Evolutionary conservation across 1,140 invertebrate genomes (phyloP), one percentile per base, ranked within the genome.

Genomic region (Brachystomella parvula): DNA sequence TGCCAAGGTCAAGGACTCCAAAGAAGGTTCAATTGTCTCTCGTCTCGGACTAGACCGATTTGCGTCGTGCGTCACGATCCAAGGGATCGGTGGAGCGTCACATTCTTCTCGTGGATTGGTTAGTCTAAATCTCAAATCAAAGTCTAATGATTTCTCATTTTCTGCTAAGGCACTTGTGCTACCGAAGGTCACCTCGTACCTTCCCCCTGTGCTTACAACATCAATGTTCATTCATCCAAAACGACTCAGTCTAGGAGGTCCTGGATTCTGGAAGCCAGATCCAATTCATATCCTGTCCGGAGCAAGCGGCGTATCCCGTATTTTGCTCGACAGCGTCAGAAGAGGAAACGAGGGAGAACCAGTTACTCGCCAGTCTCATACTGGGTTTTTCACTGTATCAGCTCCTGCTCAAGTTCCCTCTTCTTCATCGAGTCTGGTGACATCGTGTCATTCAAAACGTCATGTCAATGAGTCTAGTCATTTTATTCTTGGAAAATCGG

Each of bases 241-340:
- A 19, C 15, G 39, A 19, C n/a, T 53, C 2, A 24, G 2, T 12
- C 28, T 64, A 21, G 62, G 39, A 3, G 62, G 53, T 53, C 62
- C 62, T 2, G 29, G 2, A 24, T 64, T 64, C 47, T 24, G 30
- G 2, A 31, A 3, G 17, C 62, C 62, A 9, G 47, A 47, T 9
- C 39, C 17, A 9, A 31, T 64, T 33, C 33, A 63, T 49, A 47
- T 63, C 24, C 17, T 63, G 9, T 32, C 47, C 2, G 61, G 61
- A 2, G 61, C 61, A 1, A 24, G 47, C 39, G 3, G n/a, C 12
- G 26, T 2, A 12, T 44, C 2, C 2, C 9, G 28, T 3, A 19
- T 63, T 2, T 1, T 63, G 61, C 29, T 21, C 3, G 32, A 17
- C n/a, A 35, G 61, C 21, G 26, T 44, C 31, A 9, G 3, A 26